Base-by-base conservation (phyloP, 2,113 vertebrate species). In the Peromyscus polionotus region DNA sequence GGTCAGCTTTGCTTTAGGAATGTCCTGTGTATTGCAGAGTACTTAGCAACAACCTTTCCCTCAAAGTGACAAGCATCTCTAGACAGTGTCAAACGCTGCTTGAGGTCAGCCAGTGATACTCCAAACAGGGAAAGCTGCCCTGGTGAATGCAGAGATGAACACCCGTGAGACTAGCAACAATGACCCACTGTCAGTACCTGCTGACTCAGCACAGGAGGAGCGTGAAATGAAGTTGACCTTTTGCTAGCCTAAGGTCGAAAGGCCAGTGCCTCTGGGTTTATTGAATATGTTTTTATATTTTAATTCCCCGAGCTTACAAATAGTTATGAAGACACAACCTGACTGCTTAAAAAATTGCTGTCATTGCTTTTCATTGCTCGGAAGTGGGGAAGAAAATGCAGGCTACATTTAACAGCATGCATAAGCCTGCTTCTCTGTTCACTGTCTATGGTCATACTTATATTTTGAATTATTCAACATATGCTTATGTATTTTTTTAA, bases 341-440 rank as follows among this genome's bases (percentile, higher is more conserved):
- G 48, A 7, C 14, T 26, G 7, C 75, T 94, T 90, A 81, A 94
- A 95, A 95, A 85, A 28, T 77, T 22, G 6, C 83, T 39, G 8
- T 42, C 57, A 93, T 94, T 90, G 54, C 61, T 91, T 88, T 75
- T n/a, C 31, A 31, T 90, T 75, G 31, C 63, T 75, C 36, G n/a
- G 84, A 94, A 91, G 59, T 51, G 85, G 42, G 24, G 84, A 57
- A 70, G 51, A 79, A 87, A 83, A 28, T 75, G 8, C 16, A 90
- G 33, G 19, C 33, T 12, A 45, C 22, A 16, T 19, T 31, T 45
- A 31, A 54, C 1, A 36, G 45, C 8, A 9, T 11, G 5, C 3
- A 22, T 73, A 72, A 31, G 4, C 22, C 93, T 22, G 16, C 9
- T 8, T 45, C 61, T 75, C 51, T 57, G 9, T 93, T 90, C 17